Percentiles rank a stretch among this genome's conserved stretches.
Evolutionary conservation across 1,140 invertebrate genomes (phyloP).

Genomic region (Goniozus legneri): DNA sequence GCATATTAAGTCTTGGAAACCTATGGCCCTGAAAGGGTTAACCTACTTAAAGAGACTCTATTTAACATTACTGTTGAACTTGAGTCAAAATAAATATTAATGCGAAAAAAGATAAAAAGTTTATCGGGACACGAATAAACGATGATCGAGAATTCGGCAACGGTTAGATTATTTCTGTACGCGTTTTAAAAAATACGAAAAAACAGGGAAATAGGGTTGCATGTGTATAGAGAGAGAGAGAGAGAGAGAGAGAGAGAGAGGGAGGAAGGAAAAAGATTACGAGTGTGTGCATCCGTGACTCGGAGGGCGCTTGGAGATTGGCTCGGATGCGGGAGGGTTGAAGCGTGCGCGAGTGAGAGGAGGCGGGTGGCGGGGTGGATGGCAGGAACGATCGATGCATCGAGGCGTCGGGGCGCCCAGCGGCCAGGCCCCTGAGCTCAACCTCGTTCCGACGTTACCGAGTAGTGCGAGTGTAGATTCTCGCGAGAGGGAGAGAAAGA

Average conservation of each 20-base stretch:
- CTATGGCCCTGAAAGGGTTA: no score
- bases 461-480: conserved; percentile 7
- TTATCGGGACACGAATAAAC: no score
- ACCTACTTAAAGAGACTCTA: no score
- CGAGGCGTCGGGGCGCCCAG: conserved; percentile 46
- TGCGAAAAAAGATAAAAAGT: no score
- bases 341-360: conserved; percentile 21
- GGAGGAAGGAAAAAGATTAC: neutral
- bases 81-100: no score
- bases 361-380: no score
- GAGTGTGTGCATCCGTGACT: neutral
- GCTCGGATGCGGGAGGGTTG: conserved; percentile 16
- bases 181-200: conserved; percentile 8
- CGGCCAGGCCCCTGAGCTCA: conserved; percentile 39
- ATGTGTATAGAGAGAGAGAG: conserved; percentile 8
- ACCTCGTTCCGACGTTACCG: conserved; percentile 21
- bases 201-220: neutral
- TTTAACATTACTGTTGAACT: no score
- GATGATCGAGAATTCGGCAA: no score
- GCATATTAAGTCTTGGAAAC: no score
- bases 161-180: no score
- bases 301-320: no score
- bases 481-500: no score
- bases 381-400: conserved; percentile 20
- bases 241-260: neutral